Conservation (phyloP, 2,113 vertebrate species). For the Choloepus hoffmanni region DNA sequence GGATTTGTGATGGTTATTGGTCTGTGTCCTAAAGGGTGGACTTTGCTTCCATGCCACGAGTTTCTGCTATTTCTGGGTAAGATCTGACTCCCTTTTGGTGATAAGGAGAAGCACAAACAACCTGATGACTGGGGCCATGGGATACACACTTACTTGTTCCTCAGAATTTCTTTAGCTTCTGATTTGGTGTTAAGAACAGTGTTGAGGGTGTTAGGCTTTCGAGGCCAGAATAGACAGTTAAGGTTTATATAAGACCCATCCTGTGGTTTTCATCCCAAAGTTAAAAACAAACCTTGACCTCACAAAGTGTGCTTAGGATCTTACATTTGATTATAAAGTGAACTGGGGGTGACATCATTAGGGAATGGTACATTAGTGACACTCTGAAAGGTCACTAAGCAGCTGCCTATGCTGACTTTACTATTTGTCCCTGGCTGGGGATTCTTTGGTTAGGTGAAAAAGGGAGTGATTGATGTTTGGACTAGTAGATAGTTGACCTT, state of each 20-base stretch:
- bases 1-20: background rate
- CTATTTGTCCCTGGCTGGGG: background rate
- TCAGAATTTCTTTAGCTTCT: conserved; percentile 3
- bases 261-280: conserved; percentile 18
- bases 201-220: conserved; percentile 12
- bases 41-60: background rate
- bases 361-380: background rate
- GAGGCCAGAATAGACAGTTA: background rate
- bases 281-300: conserved; percentile 31
- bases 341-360: background rate
- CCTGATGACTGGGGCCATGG: background rate
- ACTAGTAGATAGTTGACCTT: background rate
- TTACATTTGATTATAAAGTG: conserved; percentile 24
- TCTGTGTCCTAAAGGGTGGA: background rate
- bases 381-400: background rate
- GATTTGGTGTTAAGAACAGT: conserved; percentile 27
- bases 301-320: background rate
- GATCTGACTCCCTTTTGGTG: background rate
- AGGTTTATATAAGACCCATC: background rate
- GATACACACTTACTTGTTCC: background rate
- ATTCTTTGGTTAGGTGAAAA: conserved; percentile 5
- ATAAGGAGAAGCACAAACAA: background rate
- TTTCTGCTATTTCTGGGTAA: conserved; percentile 21
- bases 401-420: background rate
- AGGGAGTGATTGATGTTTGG: background rate